Base-by-base conservation (phyloP, 2,797 vertebrate genomes). In the Amblyopsis hoosieri region DNA sequence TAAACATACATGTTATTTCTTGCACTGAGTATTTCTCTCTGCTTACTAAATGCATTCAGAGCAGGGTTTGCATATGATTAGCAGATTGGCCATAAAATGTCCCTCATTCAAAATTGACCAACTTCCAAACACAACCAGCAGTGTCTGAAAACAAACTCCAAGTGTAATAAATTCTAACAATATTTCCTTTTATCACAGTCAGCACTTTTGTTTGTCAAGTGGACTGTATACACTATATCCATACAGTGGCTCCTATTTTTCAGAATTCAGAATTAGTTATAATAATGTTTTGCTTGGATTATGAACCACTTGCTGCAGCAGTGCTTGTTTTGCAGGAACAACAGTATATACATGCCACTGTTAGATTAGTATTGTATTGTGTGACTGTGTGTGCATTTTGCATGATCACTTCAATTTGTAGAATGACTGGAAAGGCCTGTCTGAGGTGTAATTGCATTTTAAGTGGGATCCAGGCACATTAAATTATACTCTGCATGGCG, bases 391-490 rank as follows among this genome's bases (percentile, higher is more conserved):
- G 23, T 29, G 23, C n/a, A 57, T 11, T 55, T 11, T 9, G 63
- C 59, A 61, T 76, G 71, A 68, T 69, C 75, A 57, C 66, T 78
- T 79, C 62, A 84, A 59, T 72, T 79, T 78, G 79, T 66, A 69
- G 71, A 75, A 75, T 79, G 84, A 81, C 83, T 78, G 83, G 78
- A 87, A 79, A 83, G 68, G 79, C 74, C 81, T 69, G 75, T 87
- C 87, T 79, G 76, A 82, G 86, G 80, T 82, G 75, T 89, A 90
- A 92, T 87, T 88, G 71, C 74, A 83, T 89, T 92, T 84, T 84
- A 87, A 84, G 84, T 81, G 78, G 74, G 71, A 89, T 83, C 76
- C 80, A 73, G 84, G 64, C 74, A 86, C 80, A 91, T 90, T 82
- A 82, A 85, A 91, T 91, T 85, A 88, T 74, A 69, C 81, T 76